These are phyloP conservation scores for Bufo bufo DNA, from an alignment of 2,113 vertebrate genomes.

Conservation along the genomic window DNA sequence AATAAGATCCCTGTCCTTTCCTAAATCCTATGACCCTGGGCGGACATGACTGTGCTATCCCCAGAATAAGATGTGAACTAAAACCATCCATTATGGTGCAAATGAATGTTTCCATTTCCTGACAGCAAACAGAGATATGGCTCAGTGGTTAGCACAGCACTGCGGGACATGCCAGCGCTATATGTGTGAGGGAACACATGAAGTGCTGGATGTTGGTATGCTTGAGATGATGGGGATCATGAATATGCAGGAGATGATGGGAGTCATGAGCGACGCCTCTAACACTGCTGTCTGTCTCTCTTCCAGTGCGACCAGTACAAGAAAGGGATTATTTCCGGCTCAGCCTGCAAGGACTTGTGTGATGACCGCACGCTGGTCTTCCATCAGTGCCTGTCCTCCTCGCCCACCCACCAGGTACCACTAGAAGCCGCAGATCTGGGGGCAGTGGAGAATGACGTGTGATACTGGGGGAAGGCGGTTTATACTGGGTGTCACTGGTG, in stretches of 20 bases:
- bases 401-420: slow-evolving; percentile 85
- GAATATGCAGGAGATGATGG: not conserved
- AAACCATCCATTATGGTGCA: not conserved
- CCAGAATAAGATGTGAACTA: too few relatives aligned
- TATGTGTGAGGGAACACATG: too few relatives aligned
- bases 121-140: not conserved
- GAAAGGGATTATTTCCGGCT: slow-evolving; percentile 93
- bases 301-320: slow-evolving; percentile 93
- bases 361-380: slow-evolving; percentile 82
- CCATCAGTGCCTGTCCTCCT: slow-evolving; percentile 86
- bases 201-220: not conserved
- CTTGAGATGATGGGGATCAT: not conserved
- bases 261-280: not conserved
- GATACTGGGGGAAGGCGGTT: too few relatives aligned
- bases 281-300: not conserved
- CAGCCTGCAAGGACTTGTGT: slow-evolving; percentile 89
- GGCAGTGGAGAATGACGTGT: too few relatives aligned
- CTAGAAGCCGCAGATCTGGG: not conserved
- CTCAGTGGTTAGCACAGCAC: not conserved
- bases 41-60: not conserved
- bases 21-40: too few relatives aligned
- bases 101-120: too few relatives aligned
- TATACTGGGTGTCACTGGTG: too few relatives aligned
- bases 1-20: too few relatives aligned
- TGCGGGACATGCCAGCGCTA: too few relatives aligned